Evolutionary conservation across 2,797 vertebrate species (phyloP).

Genomic region (Periophthalmus magnuspinnatus): DNA sequence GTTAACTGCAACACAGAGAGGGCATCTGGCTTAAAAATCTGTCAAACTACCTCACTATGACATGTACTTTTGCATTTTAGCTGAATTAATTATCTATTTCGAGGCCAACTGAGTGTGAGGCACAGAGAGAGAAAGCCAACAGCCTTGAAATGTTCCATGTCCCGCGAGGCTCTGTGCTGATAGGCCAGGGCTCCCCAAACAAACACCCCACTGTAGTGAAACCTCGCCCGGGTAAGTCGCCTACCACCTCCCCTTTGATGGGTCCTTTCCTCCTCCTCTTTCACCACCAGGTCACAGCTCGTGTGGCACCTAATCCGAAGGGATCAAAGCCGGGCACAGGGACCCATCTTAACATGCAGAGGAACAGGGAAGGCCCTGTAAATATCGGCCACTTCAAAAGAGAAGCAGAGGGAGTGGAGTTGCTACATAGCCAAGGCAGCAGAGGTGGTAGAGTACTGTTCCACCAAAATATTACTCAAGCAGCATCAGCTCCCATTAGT

Average conservation of each 20-base stretch:
- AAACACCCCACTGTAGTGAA: conserved; percentile 79
- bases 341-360: conserved; percentile 89
- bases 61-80: neutral
- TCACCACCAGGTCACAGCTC: conserved; percentile 75
- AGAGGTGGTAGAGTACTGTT: too few relatives aligned
- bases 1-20: too few relatives aligned
- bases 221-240: conserved; percentile 70
- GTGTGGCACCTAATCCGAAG: conserved; percentile 84
- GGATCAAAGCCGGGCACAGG: conserved; percentile 89
- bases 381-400: too few relatives aligned
- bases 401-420: too few relatives aligned
- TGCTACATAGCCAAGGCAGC: too few relatives aligned
- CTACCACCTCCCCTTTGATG: conserved; percentile 76
- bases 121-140: conserved; percentile 52
- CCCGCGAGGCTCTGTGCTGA: conserved; percentile 63
- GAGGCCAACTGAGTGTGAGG: conserved; percentile 44
- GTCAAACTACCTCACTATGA: too few relatives aligned
- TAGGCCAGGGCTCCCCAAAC: conserved; percentile 74
- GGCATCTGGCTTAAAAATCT: too few relatives aligned
- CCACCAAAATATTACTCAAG: too few relatives aligned
- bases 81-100: neutral
- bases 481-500: too few relatives aligned
- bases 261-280: conserved; percentile 47
- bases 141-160: conserved; percentile 73
- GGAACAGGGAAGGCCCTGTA: conserved; percentile 58